phyloP scores from a whole-genome alignment of 2,888 invertebrate species.

The Therioaphis trifolii region DNA sequence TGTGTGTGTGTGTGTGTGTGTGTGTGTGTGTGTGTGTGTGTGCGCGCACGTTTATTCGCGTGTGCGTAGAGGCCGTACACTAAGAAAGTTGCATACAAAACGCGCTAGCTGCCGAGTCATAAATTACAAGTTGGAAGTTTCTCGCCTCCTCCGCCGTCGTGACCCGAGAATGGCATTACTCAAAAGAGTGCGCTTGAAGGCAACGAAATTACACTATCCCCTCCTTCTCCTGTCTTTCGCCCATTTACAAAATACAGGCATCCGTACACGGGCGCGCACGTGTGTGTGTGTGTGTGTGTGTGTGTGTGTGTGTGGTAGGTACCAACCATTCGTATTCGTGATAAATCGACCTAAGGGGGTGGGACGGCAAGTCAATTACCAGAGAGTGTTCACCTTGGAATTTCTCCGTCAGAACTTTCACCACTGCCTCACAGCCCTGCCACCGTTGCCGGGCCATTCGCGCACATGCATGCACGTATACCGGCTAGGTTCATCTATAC shows the following conservation, averaged over 20 bases:
- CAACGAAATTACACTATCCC: slow-evolving; percentile 56
- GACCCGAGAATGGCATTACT: slow-evolving; percentile 56
- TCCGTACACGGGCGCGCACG: background rate
- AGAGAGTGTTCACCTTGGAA: slow-evolving; percentile 57
- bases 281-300: too few relatives aligned
- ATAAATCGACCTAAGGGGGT: slow-evolving; percentile 55
- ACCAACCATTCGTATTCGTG: slow-evolving; percentile 57
- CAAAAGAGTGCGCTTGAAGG: slow-evolving; percentile 63
- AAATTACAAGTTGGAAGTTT: slow-evolving; percentile 62
- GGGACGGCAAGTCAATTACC: slow-evolving; percentile 59
- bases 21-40: background rate
- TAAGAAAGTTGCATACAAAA: slow-evolving; percentile 62
- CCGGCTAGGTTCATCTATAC: too few relatives aligned
- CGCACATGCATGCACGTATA: too few relatives aligned
- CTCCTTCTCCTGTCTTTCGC: background rate
- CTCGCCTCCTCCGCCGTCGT: background rate
- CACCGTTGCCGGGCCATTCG: background rate
- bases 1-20: background rate
- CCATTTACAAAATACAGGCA: slow-evolving; percentile 33
- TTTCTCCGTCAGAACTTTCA: slow-evolving; percentile 57
- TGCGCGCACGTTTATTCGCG: too few relatives aligned
- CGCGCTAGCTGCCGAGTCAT: slow-evolving; percentile 54
- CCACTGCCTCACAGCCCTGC: background rate
- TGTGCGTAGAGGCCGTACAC: background rate
- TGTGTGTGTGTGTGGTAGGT: background rate